These are phyloP conservation scores for Aricia artaxerxes DNA, from an alignment of 2,888 invertebrate species.

Conservation along the genomic window DNA sequence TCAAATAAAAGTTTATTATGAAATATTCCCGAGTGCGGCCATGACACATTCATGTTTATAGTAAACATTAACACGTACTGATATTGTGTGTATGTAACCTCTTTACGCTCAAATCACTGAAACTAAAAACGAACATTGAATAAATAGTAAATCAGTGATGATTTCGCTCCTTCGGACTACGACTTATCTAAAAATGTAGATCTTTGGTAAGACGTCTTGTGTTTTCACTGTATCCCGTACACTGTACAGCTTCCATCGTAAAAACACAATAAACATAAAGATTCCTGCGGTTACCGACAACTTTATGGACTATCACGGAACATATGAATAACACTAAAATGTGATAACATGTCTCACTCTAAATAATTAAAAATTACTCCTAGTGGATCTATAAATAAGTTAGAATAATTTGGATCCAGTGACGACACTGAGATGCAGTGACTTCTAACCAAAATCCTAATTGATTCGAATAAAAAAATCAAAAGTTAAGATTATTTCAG, in stretches of 20 bases:
- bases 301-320: conserved; percentile 16
- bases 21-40: no score
- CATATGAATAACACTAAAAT: conserved; percentile 16
- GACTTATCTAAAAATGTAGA: not conserved
- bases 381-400: no score
- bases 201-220: not conserved
- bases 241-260: conserved; percentile 25
- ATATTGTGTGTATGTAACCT: no score
- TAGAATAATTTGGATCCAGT: no score
- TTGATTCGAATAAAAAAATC: no score
- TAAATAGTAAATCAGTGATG: not conserved
- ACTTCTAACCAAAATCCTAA: no score
- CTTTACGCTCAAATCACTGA: not conserved
- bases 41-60: no score
- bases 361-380: not conserved
- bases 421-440: no score
- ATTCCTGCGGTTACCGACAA: conserved; percentile 3
- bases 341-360: conserved; percentile 9
- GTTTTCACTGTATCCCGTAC: conserved; percentile 2
- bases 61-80: no score
- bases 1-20: no score
- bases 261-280: conserved; percentile 25
- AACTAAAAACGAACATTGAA: no score
- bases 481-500: no score
- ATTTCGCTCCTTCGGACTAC: not conserved